These are phyloP conservation scores for Tetraneura akinire DNA, from an alignment of 1,140 invertebrate species.

Conservation along the genomic window DNA sequence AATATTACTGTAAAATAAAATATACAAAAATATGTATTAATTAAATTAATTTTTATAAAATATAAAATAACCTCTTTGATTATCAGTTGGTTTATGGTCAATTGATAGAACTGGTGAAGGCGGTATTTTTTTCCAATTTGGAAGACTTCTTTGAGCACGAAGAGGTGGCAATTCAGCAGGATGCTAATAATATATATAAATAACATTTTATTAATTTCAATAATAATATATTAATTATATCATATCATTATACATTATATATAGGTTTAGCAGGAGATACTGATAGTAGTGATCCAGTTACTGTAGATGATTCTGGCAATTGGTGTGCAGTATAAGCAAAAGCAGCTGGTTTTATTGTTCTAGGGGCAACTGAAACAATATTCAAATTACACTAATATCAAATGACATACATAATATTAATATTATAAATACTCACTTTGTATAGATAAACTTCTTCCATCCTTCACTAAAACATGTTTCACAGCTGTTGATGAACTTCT, in stretches of 20 bases:
- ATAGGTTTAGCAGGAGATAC: neutral
- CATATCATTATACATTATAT: neutral
- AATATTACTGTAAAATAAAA: constrained; percentile 69
- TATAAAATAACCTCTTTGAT: neutral
- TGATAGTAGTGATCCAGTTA: neutral
- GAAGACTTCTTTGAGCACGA: constrained; percentile 60
- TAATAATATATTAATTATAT: neutral
- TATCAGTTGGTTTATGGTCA: constrained; percentile 72
- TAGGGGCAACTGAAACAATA: too few relatives aligned
- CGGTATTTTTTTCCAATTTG: constrained; percentile 70
- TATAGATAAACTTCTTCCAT: too few relatives aligned
- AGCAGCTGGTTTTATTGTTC: too few relatives aligned
- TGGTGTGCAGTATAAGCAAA: neutral
- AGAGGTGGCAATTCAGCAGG: constrained; percentile 76
- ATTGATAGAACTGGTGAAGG: constrained; percentile 83
- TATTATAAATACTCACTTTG: too few relatives aligned
- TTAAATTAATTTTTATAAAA: neutral
- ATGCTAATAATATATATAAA: constrained; percentile 61
- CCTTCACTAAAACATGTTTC: too few relatives aligned
- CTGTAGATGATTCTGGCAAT: neutral
- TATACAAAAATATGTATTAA: neutral
- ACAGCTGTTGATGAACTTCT: too few relatives aligned
- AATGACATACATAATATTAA: too few relatives aligned
- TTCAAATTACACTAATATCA: too few relatives aligned
- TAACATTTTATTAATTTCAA: neutral